These are phyloP conservation scores for Sus cebifrons DNA, from an alignment of 2,797 vertebrate genomes.

Conservation along the genomic window DNA sequence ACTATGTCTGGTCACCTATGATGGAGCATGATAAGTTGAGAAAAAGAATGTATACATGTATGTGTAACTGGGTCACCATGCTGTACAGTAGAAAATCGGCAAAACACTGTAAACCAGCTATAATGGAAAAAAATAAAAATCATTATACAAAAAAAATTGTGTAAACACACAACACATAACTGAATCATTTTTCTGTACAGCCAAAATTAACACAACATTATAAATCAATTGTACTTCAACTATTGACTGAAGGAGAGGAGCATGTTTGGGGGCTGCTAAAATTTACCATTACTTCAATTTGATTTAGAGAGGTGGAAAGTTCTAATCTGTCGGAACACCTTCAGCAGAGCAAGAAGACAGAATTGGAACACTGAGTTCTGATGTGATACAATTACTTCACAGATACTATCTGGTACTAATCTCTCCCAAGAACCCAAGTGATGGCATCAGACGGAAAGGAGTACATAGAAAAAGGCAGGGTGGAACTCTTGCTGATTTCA, in stretches of 20 bases:
- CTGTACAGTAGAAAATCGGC: no score
- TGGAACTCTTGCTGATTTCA: not conserved
- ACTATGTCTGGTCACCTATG: no score
- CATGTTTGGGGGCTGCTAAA: not conserved
- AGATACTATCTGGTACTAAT: slow-evolving; percentile 25
- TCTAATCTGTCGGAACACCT: slow-evolving; percentile 37
- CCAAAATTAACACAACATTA: no score
- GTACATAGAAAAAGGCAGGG: not conserved
- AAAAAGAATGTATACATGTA: no score
- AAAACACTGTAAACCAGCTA: no score
- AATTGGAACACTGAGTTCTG: slow-evolving; percentile 47
- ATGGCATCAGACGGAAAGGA: not conserved
- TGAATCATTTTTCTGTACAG: no score
- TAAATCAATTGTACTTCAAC: no score
- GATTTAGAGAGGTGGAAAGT: slow-evolving; percentile 31
- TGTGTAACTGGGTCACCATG: no score
- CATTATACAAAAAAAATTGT: no score
- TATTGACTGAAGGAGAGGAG: not conserved
- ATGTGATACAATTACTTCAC: not conserved
- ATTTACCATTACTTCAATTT: not conserved
- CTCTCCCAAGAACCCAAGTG: not conserved
- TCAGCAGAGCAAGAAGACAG: not conserved
- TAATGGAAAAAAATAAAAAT: no score
- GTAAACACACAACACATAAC: no score
- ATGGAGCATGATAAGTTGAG: no score